Base-by-base conservation (phyloP, 92 coral and sea anemone genomes). In the Epizoanthus illoricatus region DNA sequence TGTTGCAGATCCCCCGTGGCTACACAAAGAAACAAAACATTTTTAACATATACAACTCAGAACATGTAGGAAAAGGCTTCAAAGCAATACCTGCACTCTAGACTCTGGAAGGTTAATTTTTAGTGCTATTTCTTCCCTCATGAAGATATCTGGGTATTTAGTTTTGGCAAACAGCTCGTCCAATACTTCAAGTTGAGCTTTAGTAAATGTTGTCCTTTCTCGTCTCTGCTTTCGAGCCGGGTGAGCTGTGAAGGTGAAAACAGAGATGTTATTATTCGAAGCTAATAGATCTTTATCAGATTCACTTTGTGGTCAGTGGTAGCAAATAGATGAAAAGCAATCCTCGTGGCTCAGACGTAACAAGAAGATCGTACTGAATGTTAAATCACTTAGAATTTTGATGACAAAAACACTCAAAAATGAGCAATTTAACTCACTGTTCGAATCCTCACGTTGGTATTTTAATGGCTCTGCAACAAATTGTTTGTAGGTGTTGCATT, bases 101-200 rank as follows among this genome's bases (percentile, higher is more conserved):
- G 98, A 93, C 71, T 97, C 99, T 8, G 99, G 98, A 4, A 97
- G 94, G 70, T 84, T 93, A 6, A 97, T 97, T 81, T 97, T 97
- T 85, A 94, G 90, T 17, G 99, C 99, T 3, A 97, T 98, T 72
- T 97, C 99, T 80, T 97, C 99, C 55, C 99, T 92, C 99, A 97
- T 97, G 73, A 94, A 97, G 49, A 97, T 97, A 71, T 97, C 99
- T 24, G 99, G 99, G 81, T 97, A 97, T 60, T 94, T 92, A 17
- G 99, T 97, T 65, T 97, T 97, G 67, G 92, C 88, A 76, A 97
- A 97, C 69, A 97, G 87, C 83, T 92, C 99, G 69, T 97, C 99
- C 19, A 97, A 86, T 24, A 97, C 90, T 85, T 97, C 99, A 9
- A 97, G 91, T 64, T 97, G 99, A 7, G 98, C 97, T 84, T 97